These are phyloP conservation scores for Zygaena filipendulae DNA, from an alignment of 2,888 invertebrate genomes.

Conservation along the genomic window DNA sequence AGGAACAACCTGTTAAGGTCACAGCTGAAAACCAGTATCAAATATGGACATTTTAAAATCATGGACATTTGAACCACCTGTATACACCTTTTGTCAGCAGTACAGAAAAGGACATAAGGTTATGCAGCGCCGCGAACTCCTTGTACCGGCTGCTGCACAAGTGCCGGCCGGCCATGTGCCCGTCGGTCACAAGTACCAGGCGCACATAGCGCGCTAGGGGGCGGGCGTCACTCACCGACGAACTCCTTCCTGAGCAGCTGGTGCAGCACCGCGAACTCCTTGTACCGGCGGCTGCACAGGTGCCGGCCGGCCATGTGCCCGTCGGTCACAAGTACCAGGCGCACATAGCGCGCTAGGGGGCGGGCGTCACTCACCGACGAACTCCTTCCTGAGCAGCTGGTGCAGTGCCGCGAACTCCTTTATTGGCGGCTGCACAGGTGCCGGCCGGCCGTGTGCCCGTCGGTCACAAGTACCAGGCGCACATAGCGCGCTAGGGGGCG, in stretches of 20 bases:
- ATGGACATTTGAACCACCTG: too few relatives aligned
- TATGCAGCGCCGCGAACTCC: conserved; percentile 92
- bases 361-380: conserved; percentile 80
- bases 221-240: conserved; percentile 76
- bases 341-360: too few relatives aligned
- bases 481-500: conserved; percentile 84
- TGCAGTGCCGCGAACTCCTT: conserved; percentile 94
- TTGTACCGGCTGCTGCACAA: conserved; percentile 96
- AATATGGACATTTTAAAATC: too few relatives aligned
- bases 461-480: conserved; percentile 93
- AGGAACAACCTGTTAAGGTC: too few relatives aligned
- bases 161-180: conserved; percentile 99
- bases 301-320: conserved; percentile 99
- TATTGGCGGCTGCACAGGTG: conserved; percentile 97
- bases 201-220: conserved; percentile 85
- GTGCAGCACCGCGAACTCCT: conserved; percentile 94
- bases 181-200: conserved; percentile 95
- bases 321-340: too few relatives aligned
- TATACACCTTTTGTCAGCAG: too few relatives aligned
- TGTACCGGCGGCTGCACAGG: conserved; percentile 94
- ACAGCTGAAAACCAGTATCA: not conserved
- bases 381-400: conserved; percentile 90
- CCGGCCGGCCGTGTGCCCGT: conserved; percentile 99
- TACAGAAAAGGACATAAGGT: too few relatives aligned
- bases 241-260: conserved; percentile 93